A percentile compares a stretch with the other conserved stretches of the same genome.
Conservation (phyloP, 2,797 vertebrate species). For the Naso thynnoides region DNA sequence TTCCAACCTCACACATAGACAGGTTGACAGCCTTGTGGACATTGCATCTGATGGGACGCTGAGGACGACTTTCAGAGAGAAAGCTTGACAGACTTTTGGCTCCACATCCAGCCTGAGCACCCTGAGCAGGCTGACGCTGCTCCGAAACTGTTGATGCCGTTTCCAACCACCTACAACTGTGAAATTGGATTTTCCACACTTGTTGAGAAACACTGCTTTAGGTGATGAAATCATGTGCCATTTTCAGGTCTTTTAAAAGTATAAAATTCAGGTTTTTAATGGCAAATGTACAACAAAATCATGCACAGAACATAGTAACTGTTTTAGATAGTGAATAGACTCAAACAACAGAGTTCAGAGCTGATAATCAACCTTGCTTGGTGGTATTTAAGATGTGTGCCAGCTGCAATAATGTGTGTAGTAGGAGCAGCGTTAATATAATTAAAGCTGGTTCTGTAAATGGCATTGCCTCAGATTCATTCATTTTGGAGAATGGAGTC, state of each 20-base stretch:
- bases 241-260: conserved; percentile 8
- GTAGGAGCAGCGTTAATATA: conserved; percentile 11
- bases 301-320: not conserved
- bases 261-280: conserved; percentile 10
- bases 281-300: not conserved
- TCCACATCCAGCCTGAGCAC: too few species aligned
- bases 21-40: too few species aligned
- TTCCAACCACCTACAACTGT: too few species aligned
- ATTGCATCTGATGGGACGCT: too few species aligned
- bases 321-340: conserved; percentile 14
- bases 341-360: conserved; percentile 3
- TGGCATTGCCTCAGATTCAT: conserved; percentile 3
- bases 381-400: conserved; percentile 14
- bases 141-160: too few species aligned
- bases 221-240: conserved; percentile 3
- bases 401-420: not conserved
- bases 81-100: too few species aligned
- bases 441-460: conserved; percentile 15
- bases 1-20: too few species aligned
- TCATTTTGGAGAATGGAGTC: not conserved
- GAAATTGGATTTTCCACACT: too few species aligned
- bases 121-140: too few species aligned
- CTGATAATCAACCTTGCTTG: not conserved
- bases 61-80: too few species aligned
- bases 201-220: too few species aligned